Conservation (phyloP, 1,140 invertebrate genomes). For the Scylla paramamosain region DNA sequence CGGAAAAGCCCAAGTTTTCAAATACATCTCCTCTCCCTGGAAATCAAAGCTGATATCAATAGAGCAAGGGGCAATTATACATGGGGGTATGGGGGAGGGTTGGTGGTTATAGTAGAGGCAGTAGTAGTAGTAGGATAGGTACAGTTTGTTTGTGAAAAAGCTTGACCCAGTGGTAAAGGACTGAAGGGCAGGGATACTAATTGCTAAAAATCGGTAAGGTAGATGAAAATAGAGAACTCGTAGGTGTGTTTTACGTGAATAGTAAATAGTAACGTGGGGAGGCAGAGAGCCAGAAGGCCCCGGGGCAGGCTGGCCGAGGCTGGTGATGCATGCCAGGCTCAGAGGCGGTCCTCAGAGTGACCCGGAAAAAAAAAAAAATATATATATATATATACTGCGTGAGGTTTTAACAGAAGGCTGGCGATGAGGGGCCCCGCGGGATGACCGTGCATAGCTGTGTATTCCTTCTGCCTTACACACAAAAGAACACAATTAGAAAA, state of each 20-base stretch:
- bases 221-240: not conserved
- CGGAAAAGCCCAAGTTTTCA: conserved; percentile 65
- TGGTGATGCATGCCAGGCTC: conserved; percentile 42
- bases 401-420: conserved; percentile 26
- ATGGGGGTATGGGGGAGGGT: not conserved
- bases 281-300: not conserved
- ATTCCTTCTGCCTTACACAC: not conserved
- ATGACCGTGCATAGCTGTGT: not conserved
- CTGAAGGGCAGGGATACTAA: not conserved
- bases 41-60: conserved; percentile 72
- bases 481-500: not conserved
- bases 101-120: too few relatives aligned
- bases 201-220: not conserved
- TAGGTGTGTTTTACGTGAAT: not conserved
- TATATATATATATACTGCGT: not conserved
- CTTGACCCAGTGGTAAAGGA: not conserved
- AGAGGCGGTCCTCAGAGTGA: not conserved
- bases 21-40: conserved; percentile 73
- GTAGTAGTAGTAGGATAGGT: too few relatives aligned
- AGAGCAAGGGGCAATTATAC: conserved; percentile 41
- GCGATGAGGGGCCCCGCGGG: not conserved
- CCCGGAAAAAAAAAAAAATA: conserved; percentile 36
- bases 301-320: conserved; percentile 4
- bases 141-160: not conserved
- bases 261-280: conserved; percentile 10